phyloP scores from a whole-genome alignment of 2,113 vertebrate species.

The Chionomys nivalis region DNA sequence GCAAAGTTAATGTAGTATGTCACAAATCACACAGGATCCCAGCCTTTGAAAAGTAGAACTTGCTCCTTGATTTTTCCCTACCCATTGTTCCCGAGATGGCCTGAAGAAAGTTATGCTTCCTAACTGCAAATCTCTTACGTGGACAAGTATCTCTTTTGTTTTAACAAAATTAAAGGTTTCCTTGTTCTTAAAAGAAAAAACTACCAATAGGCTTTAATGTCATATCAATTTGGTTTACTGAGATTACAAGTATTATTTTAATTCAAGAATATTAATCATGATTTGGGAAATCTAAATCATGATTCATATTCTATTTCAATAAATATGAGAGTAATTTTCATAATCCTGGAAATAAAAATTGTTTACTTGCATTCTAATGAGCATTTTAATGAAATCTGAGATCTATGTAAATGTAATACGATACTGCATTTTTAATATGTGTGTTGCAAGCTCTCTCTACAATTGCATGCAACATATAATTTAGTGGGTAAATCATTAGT shows the following conservation, averaged over 20 bases:
- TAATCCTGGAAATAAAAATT: not conserved
- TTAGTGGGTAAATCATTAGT: not conserved
- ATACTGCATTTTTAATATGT: not conserved
- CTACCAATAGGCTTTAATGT: conserved; percentile 47
- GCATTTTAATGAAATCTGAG: not conserved
- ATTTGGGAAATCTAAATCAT: not conserved
- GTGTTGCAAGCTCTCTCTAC: not conserved
- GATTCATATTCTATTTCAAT: not conserved
- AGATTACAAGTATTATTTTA: not conserved
- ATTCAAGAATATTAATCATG: not conserved
- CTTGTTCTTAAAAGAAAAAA: conserved; percentile 58
- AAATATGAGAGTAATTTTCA: not conserved
- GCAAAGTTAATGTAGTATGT: not conserved
- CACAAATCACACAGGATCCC: not conserved
- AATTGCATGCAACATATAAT: not conserved
- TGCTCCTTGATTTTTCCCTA: not conserved
- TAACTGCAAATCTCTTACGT: not conserved
- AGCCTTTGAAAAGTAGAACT: not conserved
- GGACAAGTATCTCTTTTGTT: not conserved
- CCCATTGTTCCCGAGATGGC: not conserved
- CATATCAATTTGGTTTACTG: conserved; percentile 34
- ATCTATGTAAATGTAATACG: not conserved
- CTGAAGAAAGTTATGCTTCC: not conserved
- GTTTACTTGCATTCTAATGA: not conserved
- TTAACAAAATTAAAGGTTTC: conserved; percentile 22